These are phyloP conservation scores for Galendromus occidentalis DNA, from an alignment of 1,140 invertebrate genomes.

Conservation along the genomic window DNA sequence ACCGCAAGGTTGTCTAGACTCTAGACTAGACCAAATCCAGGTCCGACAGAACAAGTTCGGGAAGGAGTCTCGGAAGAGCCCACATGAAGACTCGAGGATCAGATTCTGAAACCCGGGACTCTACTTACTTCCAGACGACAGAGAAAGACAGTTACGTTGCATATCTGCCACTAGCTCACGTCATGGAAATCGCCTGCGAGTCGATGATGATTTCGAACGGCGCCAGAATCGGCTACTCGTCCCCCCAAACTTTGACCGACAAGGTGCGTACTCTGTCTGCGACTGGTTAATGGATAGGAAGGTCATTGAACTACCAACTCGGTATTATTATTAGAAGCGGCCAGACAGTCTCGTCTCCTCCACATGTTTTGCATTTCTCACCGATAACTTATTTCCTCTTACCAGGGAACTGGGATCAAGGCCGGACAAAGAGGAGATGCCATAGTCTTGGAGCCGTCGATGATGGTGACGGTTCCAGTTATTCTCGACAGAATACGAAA, in stretches of 20 bases:
- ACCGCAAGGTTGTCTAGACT: no score
- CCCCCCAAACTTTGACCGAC: slow-evolving; percentile 82
- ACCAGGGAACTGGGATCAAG: slow-evolving; percentile 36
- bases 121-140: neutral
- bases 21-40: no score
- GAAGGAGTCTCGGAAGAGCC: no score
- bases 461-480: slow-evolving; percentile 21
- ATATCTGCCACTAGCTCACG: slow-evolving; percentile 13
- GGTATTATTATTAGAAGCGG: no score
- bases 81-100: no score
- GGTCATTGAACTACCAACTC: no score
- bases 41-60: no score
- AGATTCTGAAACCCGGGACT: no score
- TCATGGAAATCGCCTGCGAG: slow-evolving; percentile 12
- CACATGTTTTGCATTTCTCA: no score
- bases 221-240: slow-evolving; percentile 83
- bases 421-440: slow-evolving; percentile 20
- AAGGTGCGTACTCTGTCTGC: slow-evolving; percentile 26
- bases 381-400: no score
- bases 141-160: neutral
- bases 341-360: no score
- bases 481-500: slow-evolving; percentile 15
- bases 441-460: slow-evolving; percentile 19
- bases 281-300: no score
- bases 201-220: slow-evolving; percentile 33